These are phyloP conservation scores for Sardina pilchardus DNA, from an alignment of 2,113 vertebrate species.

Conservation along the genomic window DNA sequence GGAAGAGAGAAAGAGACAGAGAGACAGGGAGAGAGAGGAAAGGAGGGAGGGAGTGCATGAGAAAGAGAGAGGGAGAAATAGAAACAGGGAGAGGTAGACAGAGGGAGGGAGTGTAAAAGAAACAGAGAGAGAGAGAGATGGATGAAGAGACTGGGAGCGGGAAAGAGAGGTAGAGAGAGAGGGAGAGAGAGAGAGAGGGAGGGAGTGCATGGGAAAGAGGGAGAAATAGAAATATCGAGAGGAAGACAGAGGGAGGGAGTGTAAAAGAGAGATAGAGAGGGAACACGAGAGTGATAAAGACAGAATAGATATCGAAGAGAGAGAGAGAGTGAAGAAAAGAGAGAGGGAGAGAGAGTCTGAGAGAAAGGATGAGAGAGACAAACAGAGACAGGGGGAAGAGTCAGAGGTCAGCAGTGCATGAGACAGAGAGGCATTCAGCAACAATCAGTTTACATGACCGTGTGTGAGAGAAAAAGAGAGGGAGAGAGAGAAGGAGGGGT, in stretches of 20 bases:
- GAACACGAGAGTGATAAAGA: neutral
- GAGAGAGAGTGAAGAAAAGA: neutral
- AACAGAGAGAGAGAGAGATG: neutral
- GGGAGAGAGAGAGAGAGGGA: neutral
- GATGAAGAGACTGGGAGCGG: neutral
- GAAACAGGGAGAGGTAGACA: neutral
- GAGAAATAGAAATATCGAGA: neutral
- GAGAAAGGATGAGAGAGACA: neutral
- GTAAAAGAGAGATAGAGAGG: neutral
- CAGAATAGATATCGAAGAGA: neutral
- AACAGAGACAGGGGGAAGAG: neutral
- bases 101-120: neutral
- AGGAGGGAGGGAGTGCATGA: neutral
- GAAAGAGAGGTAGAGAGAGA: neutral
- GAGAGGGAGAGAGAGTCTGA: neutral
- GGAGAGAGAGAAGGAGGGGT: neutral
- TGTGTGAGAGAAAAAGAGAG: neutral
- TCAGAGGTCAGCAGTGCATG: neutral
- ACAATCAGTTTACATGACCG: neutral
- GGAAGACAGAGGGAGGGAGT: slow-evolving; percentile 30
- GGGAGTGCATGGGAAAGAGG: slow-evolving; percentile 8
- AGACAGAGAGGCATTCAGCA: neutral
- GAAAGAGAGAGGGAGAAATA: neutral
- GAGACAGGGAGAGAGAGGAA: neutral
- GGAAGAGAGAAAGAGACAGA: neutral